Conservation (phyloP, 2,797 vertebrate species). For the Scleropages formosus region DNA sequence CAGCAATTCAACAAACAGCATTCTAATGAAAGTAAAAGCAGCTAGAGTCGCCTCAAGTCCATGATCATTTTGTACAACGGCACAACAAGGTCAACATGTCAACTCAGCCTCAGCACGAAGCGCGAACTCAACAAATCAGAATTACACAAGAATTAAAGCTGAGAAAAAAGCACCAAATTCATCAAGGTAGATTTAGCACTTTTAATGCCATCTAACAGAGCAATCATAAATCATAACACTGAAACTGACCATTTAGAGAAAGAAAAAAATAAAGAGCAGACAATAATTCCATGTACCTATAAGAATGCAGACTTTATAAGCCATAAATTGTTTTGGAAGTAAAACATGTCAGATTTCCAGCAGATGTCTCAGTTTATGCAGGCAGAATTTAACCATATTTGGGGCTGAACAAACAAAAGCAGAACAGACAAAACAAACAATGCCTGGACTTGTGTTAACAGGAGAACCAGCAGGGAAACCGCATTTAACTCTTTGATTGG, state of each 20-base stretch:
- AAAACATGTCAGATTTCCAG: not conserved
- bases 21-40: not conserved
- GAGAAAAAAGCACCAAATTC: not conserved
- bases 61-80: not conserved
- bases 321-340: slow-evolving; percentile 51
- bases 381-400: slow-evolving; percentile 34
- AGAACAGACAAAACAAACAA: slow-evolving; percentile 34
- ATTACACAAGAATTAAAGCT: not conserved
- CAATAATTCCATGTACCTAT: slow-evolving; percentile 66
- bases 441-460: slow-evolving; percentile 27
- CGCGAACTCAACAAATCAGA: not conserved
- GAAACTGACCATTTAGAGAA: slow-evolving; percentile 45
- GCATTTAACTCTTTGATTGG: too few species aligned
- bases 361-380: not conserved
- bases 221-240: slow-evolving; percentile 65
- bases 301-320: slow-evolving; percentile 57
- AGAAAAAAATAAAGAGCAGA: slow-evolving; percentile 42
- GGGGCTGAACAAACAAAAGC: not conserved
- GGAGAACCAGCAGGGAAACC: not conserved
- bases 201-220: slow-evolving; percentile 63
- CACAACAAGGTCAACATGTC: not conserved
- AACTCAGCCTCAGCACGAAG: not conserved
- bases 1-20: too few species aligned
- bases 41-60: not conserved
- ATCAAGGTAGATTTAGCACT: not conserved